phyloP scores from a whole-genome alignment of 35 echinoderm and acorn worm genomes.

The Ophiothrix spiculata region DNA sequence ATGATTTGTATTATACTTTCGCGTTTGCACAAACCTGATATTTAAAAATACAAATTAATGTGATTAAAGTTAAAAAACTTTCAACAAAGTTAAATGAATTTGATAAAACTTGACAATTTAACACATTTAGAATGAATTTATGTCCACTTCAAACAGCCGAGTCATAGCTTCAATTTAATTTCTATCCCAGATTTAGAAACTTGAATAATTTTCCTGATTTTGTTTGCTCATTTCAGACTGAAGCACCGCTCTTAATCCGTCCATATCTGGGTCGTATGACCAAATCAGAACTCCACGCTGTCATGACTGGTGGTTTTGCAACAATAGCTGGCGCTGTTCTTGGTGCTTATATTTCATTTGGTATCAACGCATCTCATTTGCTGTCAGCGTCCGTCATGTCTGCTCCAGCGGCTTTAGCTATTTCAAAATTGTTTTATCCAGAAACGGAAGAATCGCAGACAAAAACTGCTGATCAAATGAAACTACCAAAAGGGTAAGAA shows the following conservation, averaged over 20 bases:
- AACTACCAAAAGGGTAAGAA: slow-evolving; percentile 47
- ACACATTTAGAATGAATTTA: neutral
- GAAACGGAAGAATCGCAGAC: slow-evolving; percentile 37
- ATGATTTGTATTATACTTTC: too few relatives aligned
- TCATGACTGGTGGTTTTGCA: slow-evolving; percentile 51
- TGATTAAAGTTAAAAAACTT: neutral
- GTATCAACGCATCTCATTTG: slow-evolving; percentile 38
- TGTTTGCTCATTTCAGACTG: slow-evolving; percentile 14
- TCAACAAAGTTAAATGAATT: neutral
- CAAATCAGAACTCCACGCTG: slow-evolving; percentile 46
- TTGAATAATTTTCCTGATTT: neutral
- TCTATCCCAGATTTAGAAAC: neutral
- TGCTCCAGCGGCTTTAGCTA: slow-evolving; percentile 49
- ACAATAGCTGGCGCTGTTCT: slow-evolving; percentile 40
- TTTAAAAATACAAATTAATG: neutral
- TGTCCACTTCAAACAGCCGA: neutral
- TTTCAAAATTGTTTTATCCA: slow-evolving; percentile 49
- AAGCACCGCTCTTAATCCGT: slow-evolving; percentile 31
- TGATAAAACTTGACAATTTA: neutral
- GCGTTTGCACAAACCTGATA: too few relatives aligned
- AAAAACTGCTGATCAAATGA: slow-evolving; percentile 15
- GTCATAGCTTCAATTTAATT: neutral
- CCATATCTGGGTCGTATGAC: slow-evolving; percentile 49
- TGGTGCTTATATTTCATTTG: slow-evolving; percentile 42
- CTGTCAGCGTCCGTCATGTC: slow-evolving; percentile 67